phyloP scores from a whole-genome alignment of 30 jellyfish, hydroid and myxozoan genomes.

The Clytia hemisphaerica region DNA sequence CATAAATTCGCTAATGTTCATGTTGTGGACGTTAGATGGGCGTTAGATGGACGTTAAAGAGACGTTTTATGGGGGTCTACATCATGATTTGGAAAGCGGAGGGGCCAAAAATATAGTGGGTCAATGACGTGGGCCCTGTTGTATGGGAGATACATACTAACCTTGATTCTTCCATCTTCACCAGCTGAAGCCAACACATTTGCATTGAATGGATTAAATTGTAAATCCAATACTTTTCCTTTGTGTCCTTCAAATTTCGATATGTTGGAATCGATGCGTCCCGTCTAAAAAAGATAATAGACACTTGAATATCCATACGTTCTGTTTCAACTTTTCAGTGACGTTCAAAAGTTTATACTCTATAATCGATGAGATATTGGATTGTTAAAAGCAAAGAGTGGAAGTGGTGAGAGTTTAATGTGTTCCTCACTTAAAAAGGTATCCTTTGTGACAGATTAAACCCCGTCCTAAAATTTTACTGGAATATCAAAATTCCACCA shows the following conservation, averaged over 20 bases:
- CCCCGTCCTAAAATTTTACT: too few relatives aligned
- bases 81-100: conserved; percentile 4
- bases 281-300: conserved; percentile 35
- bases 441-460: too few relatives aligned
- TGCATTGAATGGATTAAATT: conserved; percentile 74
- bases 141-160: not conserved
- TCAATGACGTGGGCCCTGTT: not conserved
- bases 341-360: not conserved
- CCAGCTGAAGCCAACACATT: conserved; percentile 77
- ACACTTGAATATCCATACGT: not conserved
- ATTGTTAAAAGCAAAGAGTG: not conserved
- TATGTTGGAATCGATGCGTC: conserved; percentile 43
- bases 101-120: not conserved
- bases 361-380: not conserved
- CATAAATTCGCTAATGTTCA: too few relatives aligned
- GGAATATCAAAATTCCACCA: too few relatives aligned
- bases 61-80: too few relatives aligned
- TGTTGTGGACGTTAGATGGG: too few relatives aligned
- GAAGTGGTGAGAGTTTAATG: too few relatives aligned
- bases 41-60: too few relatives aligned
- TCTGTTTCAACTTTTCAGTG: not conserved
- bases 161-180: conserved; percentile 80
- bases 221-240: conserved; percentile 57
- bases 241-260: conserved; percentile 70
- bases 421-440: too few relatives aligned